phyloP scores from a whole-genome alignment of 2,113 vertebrate genomes.

The Paralichthys olivaceus region DNA sequence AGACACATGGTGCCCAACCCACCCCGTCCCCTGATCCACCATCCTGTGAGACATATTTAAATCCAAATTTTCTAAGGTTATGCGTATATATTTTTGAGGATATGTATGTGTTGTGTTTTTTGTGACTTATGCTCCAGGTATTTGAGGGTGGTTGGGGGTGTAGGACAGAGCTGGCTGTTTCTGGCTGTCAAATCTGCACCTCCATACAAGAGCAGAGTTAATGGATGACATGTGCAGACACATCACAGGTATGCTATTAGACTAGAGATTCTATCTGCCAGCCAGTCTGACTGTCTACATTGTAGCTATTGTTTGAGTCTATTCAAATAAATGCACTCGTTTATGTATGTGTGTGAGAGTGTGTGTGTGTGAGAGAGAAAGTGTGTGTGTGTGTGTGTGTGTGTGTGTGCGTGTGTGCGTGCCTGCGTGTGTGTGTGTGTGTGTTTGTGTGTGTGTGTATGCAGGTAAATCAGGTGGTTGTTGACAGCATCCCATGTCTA shows the following conservation, averaged over 20 bases:
- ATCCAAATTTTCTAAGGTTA: too few relatives aligned
- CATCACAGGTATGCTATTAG: conserved; percentile 21
- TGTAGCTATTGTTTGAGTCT: background rate
- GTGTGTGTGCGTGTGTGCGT: background rate
- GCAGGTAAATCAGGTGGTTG: conserved; percentile 6
- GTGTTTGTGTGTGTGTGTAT: background rate
- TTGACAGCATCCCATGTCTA: conserved; percentile 16
- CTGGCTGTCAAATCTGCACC: conserved; percentile 26
- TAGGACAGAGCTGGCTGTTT: background rate
- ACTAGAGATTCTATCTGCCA: background rate
- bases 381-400: background rate
- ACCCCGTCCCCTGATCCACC: too few relatives aligned
- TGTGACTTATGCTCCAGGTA: too few relatives aligned
- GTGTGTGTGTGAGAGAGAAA: too few relatives aligned
- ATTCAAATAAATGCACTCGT: background rate
- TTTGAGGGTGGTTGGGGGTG: too few relatives aligned
- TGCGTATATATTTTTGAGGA: too few relatives aligned
- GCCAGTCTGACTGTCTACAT: too few relatives aligned
- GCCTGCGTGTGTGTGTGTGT: background rate
- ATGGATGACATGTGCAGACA: conserved; percentile 44
- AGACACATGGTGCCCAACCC: too few relatives aligned
- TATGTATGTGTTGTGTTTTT: too few relatives aligned
- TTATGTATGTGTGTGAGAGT: too few relatives aligned
- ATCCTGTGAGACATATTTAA: too few relatives aligned
- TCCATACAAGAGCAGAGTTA: conserved; percentile 12